Percentiles rank a stretch among this genome's conserved stretches.
Evolutionary conservation across 2,888 invertebrate genomes (phyloP).

Genomic region (Ennomos quercinarius): DNA sequence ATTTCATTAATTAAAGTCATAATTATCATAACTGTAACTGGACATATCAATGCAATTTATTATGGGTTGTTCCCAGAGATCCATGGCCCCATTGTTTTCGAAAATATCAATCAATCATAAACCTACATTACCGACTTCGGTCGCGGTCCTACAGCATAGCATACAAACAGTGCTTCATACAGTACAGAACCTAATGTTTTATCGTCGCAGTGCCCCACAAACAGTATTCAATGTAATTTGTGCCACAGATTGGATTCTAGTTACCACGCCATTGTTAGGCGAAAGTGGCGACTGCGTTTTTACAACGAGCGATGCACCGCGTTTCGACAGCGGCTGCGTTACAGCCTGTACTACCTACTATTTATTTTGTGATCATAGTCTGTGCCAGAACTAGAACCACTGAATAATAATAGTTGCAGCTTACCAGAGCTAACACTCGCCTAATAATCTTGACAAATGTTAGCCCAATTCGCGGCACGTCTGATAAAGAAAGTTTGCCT

Average conservation of each 20-base stretch:
- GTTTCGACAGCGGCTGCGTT: background rate
- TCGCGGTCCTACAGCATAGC: background rate
- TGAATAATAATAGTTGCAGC: too few relatives aligned
- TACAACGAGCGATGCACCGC: background rate
- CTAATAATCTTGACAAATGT: slow-evolving; percentile 22
- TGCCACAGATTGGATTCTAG: background rate
- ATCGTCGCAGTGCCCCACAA: background rate
- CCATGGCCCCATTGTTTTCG: too few relatives aligned
- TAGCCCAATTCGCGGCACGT: slow-evolving; percentile 29
- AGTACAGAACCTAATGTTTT: background rate
- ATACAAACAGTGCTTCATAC: background rate
- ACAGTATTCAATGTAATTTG: background rate
- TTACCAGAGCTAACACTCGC: background rate
- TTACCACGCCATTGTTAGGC: slow-evolving; percentile 23
- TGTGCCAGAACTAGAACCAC: background rate
- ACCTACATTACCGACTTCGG: background rate
- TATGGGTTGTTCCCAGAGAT: too few relatives aligned
- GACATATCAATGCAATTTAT: too few relatives aligned
- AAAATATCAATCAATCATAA: background rate
- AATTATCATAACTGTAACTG: too few relatives aligned
- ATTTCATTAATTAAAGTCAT: too few relatives aligned
- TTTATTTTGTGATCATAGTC: background rate
- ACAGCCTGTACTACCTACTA: too few relatives aligned
- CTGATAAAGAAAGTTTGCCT: slow-evolving; percentile 32
- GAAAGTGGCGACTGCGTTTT: slow-evolving; percentile 29